Conservation (phyloP, 2,113 vertebrate genomes). For the Mesitornis unicolor region DNA sequence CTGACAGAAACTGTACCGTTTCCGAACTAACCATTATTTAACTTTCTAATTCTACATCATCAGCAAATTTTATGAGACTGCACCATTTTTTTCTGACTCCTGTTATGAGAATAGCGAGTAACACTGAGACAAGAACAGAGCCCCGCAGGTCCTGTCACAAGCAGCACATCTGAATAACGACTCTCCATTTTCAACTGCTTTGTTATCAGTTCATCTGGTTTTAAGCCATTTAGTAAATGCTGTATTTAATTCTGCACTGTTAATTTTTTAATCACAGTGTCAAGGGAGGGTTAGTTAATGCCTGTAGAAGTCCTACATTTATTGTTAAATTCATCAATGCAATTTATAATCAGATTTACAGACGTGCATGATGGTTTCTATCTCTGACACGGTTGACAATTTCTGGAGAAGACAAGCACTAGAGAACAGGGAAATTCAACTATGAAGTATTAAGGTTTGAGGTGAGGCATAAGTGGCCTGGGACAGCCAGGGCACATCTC, state of each 20-base stretch:
- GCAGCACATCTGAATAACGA: background rate
- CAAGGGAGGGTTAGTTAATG: background rate
- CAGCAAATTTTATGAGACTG: background rate
- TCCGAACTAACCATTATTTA: slow-evolving; percentile 10
- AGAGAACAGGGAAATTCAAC: background rate
- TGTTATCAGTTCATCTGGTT: background rate
- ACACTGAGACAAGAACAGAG: background rate
- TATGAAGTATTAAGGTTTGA: background rate
- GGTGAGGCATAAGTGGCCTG: background rate
- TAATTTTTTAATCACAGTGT: background rate
- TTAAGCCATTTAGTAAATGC: background rate
- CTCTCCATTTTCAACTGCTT: background rate
- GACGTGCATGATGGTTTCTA: fast-evolving
- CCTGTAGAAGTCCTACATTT: background rate
- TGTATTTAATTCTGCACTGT: background rate
- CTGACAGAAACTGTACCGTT: background rate
- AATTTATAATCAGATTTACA: background rate
- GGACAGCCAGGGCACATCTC: background rate
- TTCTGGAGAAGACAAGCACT: background rate
- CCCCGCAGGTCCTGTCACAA: background rate
- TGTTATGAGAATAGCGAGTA: background rate
- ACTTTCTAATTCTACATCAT: background rate
- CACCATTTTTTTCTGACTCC: background rate
- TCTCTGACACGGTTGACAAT: background rate
- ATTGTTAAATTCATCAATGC: background rate